These are phyloP conservation scores for Sinotaia quadrata DNA, from an alignment of 2,888 invertebrate genomes.

Conservation along the genomic window DNA sequence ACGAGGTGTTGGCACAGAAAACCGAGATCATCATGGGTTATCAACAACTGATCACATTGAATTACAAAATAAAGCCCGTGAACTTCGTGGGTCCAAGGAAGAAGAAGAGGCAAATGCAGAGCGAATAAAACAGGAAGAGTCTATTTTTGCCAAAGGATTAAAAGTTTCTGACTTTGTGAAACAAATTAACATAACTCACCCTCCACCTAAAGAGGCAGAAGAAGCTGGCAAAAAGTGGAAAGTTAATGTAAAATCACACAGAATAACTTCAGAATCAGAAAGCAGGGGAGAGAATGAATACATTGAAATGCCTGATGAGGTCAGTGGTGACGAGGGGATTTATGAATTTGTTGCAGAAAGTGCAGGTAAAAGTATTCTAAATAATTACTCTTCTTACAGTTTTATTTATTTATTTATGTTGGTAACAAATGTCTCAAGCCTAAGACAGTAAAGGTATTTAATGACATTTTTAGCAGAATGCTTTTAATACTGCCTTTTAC, in stretches of 20 bases:
- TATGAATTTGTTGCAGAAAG: conserved; percentile 40
- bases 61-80: conserved; percentile 40
- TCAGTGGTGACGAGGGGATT: conserved; percentile 31
- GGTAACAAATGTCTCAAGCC: too few species aligned
- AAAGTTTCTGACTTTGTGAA: conserved; percentile 46
- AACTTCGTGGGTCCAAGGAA: conserved; percentile 12
- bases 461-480: too few species aligned
- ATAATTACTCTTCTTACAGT: neutral
- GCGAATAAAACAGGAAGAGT: conserved; percentile 37
- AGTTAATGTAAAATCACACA: conserved; percentile 25
- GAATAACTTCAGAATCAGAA: conserved; percentile 27
- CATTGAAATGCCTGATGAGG: conserved; percentile 42
- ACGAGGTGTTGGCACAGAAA: conserved; percentile 41
- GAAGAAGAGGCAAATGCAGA: conserved; percentile 23
- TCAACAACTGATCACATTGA: conserved; percentile 39
- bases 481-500: too few species aligned
- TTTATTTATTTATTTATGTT: neutral
- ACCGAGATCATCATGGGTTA: conserved; percentile 27
- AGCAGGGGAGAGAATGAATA: conserved; percentile 40
- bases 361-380: conserved; percentile 22
- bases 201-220: conserved; percentile 25
- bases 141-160: conserved; percentile 43
- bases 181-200: conserved; percentile 44
- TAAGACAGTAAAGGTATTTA: too few species aligned
- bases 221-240: conserved; percentile 32